Conservation (phyloP, 2,113 vertebrate genomes). For the Tichodroma muraria region DNA sequence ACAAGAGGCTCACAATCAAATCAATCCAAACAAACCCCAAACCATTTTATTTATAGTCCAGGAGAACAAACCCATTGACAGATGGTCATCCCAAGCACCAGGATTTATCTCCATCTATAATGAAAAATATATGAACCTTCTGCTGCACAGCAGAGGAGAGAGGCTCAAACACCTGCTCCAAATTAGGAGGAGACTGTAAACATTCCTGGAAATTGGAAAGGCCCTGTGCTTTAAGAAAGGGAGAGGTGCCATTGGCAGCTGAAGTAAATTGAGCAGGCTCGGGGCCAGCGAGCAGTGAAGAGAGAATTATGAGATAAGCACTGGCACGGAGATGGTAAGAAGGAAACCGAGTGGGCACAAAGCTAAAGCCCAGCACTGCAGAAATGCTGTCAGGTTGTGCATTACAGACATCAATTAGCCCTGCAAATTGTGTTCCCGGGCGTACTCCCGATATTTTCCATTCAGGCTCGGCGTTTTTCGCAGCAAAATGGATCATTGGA, state of each 20-base stretch:
- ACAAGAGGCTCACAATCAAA: not conserved
- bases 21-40: not conserved
- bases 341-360: conserved; percentile 26
- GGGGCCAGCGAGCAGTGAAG: conserved; percentile 45
- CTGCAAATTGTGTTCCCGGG: not conserved
- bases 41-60: conserved; percentile 15
- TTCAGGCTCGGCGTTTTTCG: not conserved
- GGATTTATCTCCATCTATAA: conserved; percentile 53
- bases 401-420: not conserved
- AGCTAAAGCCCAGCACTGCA: conserved; percentile 23
- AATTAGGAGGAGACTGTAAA: conserved; percentile 65
- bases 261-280: conserved; percentile 50
- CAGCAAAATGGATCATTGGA: not conserved
- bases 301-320: conserved; percentile 17
- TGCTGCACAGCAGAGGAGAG: conserved; percentile 49
- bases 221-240: conserved; percentile 60
- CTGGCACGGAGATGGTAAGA: conserved; percentile 41
- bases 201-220: conserved; percentile 62
- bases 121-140: conserved; percentile 74
- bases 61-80: conserved; percentile 45
- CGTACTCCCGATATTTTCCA: not conserved
- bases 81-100: conserved; percentile 60
- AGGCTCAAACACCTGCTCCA: conserved; percentile 73
- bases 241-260: conserved; percentile 50
- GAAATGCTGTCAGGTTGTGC: not conserved